A percentile compares a stretch with the other conserved stretches of the same genome.
phyloP scores from a whole-genome alignment of 2,113 vertebrate genomes.

The Chaenocephalus aceratus region DNA sequence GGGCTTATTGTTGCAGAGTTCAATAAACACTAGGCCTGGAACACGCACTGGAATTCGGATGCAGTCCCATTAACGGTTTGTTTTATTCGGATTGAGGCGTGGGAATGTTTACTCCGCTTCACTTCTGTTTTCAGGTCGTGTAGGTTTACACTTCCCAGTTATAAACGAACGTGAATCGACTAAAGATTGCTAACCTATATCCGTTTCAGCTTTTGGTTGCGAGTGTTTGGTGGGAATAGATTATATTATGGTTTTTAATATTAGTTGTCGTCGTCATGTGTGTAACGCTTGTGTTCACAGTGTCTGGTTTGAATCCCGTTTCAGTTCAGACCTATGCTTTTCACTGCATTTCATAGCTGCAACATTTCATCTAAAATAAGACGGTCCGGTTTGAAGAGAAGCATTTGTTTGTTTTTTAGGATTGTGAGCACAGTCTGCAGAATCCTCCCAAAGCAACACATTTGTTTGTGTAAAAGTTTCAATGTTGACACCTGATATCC shows the following conservation, averaged over 20 bases:
- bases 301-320: too few relatives aligned
- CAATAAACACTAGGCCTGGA: slow-evolving; percentile 1
- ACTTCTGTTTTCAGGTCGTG: neutral
- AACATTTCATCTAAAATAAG: neutral
- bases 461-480: neutral
- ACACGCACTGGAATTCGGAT: slow-evolving; percentile 12
- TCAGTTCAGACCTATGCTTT: neutral
- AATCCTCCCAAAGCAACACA: neutral
- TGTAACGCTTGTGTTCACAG: neutral
- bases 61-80: slow-evolving; percentile 7
- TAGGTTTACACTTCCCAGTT: neutral
- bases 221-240: neutral
- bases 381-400: too few relatives aligned
- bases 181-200: neutral
- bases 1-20: slow-evolving; percentile 18
- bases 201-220: neutral
- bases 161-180: neutral
- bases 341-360: neutral
- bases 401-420: neutral
- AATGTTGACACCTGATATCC: slow-evolving; percentile 16
- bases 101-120: slow-evolving; percentile 30
- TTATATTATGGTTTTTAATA: neutral
- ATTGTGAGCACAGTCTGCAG: neutral
- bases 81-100: slow-evolving; percentile 26
- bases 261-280: neutral